phyloP scores from a whole-genome alignment of 2,113 vertebrate genomes.

The Isurus oxyrinchus region DNA sequence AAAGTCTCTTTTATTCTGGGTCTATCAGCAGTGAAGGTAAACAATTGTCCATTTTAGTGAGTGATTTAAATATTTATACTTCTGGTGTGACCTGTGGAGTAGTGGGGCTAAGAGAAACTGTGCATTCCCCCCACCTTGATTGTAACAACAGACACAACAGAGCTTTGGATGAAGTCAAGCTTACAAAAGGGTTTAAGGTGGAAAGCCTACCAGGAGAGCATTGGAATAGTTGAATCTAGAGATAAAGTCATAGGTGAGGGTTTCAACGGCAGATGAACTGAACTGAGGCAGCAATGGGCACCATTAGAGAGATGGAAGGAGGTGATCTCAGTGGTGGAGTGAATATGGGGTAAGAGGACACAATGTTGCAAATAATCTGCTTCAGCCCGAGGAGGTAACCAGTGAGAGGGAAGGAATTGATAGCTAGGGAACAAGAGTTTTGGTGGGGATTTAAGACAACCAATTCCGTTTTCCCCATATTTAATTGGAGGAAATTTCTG shows the following conservation, averaged over 20 bases:
- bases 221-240: background rate
- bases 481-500: background rate
- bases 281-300: background rate
- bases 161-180: background rate
- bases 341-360: background rate
- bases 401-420: background rate
- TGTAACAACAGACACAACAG: too few relatives aligned
- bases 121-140: too few relatives aligned
- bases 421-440: background rate
- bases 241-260: background rate
- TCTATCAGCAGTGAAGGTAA: too few relatives aligned
- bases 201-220: too few relatives aligned
- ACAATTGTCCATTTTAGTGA: too few relatives aligned
- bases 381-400: background rate
- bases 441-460: background rate
- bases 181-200: background rate
- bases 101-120: too few relatives aligned
- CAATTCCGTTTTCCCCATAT: background rate
- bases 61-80: too few relatives aligned
- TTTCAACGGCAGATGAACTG: background rate
- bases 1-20: too few relatives aligned
- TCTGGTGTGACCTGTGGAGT: too few relatives aligned
- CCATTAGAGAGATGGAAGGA: background rate
- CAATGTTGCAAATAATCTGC: background rate
- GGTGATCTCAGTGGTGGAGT: background rate